Evolutionary conservation across 2,797 vertebrate genomes (phyloP).

Genomic region (Neosilurus mollespiculum): DNA sequence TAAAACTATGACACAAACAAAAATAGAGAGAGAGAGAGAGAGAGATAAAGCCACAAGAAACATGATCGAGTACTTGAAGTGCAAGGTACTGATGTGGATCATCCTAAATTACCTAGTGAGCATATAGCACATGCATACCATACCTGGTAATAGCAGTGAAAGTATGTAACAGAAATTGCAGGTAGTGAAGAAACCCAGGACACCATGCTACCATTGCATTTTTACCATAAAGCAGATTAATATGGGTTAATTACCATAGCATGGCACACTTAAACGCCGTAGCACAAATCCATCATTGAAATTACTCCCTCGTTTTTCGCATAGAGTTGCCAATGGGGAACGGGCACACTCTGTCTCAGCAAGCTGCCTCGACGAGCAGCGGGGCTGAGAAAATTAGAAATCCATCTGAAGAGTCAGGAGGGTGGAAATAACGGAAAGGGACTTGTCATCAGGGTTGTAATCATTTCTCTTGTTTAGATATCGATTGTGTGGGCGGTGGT

Average conservation of each 20-base stretch:
- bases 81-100: slow-evolving; percentile 71
- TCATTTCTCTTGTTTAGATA: slow-evolving; percentile 70
- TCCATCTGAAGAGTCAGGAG: slow-evolving; percentile 53
- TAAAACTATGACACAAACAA: slow-evolving; percentile 56
- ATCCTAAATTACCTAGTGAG: slow-evolving; percentile 66
- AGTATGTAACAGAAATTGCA: slow-evolving; percentile 69
- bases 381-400: slow-evolving; percentile 64
- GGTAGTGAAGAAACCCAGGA: slow-evolving; percentile 61
- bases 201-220: slow-evolving; percentile 58
- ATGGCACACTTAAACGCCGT: slow-evolving; percentile 67
- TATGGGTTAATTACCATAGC: slow-evolving; percentile 72
- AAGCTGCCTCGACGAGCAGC: slow-evolving; percentile 56
- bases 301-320: slow-evolving; percentile 57
- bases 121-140: slow-evolving; percentile 61
- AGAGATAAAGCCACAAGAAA: neutral
- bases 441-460: slow-evolving; percentile 63
- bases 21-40: neutral
- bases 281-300: slow-evolving; percentile 66
- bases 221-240: slow-evolving; percentile 74
- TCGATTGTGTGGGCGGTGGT: slow-evolving; percentile 62
- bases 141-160: slow-evolving; percentile 56
- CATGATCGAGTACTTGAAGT: slow-evolving; percentile 40
- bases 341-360: slow-evolving; percentile 48
- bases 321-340: slow-evolving; percentile 59
- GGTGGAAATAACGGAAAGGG: slow-evolving; percentile 50